phyloP scores from a whole-genome alignment of 1,140 invertebrate species.

The Parasteatoda tepidariorum region DNA sequence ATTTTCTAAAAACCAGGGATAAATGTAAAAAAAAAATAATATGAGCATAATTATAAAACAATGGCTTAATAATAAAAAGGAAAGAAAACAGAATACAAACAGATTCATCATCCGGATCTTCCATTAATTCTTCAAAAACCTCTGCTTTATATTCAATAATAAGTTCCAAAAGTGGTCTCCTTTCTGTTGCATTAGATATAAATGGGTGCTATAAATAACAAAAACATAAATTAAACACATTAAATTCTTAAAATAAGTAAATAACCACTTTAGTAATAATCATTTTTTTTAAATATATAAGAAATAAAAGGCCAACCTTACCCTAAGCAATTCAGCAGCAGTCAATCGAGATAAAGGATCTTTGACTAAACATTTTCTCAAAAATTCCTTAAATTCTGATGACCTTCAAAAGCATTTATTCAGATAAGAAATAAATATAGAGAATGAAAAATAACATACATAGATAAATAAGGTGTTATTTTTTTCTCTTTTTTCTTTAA shows the following conservation, averaged over 20 bases:
- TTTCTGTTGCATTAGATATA: constrained; percentile 81
- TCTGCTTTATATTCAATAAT: constrained; percentile 96
- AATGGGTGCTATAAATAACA: constrained; percentile 78
- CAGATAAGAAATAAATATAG: not conserved
- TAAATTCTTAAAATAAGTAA: not conserved
- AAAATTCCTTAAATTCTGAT: constrained; percentile 93
- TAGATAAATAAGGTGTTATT: too few species aligned
- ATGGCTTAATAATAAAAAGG: too few species aligned
- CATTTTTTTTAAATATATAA: not conserved
- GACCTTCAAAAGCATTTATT: constrained; percentile 67
- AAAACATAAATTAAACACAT: not conserved
- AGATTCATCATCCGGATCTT: constrained; percentile 67
- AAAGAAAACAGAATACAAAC: constrained; percentile 40
- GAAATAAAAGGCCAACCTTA: too few species aligned
- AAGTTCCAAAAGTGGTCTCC: constrained; percentile 88
- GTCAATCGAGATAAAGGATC: constrained; percentile 88
- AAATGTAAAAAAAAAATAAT: too few species aligned
- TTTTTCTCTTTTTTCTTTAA: too few species aligned
- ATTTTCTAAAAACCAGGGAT: too few species aligned
- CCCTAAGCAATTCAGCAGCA: constrained; percentile 84
- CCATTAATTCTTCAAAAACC: constrained; percentile 93
- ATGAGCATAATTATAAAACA: too few species aligned
- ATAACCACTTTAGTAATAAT: not conserved
- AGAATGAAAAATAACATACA: not conserved
- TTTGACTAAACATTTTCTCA: constrained; percentile 91